Conservation (phyloP, 1,140 invertebrate species). For the Sarcophaga bullata region DNA sequence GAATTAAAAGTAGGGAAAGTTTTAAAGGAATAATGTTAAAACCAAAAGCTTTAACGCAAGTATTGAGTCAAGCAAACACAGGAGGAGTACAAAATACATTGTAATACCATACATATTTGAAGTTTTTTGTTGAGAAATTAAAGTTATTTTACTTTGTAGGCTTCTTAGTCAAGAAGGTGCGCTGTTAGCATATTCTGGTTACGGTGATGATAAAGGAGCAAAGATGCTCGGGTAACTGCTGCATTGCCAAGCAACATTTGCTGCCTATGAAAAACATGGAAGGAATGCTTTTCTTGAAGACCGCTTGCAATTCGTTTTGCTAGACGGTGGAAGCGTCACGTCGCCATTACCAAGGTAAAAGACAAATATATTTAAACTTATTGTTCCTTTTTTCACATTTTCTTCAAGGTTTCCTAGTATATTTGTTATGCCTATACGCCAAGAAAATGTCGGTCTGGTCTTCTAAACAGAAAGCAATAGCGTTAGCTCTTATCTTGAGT, state of each 20-base stretch:
- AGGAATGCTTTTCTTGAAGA: conserved; percentile 90
- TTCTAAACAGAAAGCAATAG: conserved; percentile 90
- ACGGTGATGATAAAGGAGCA: conserved; percentile 82
- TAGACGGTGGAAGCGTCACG: conserved; percentile 85
- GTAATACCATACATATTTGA: conserved; percentile 67
- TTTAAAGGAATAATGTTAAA: conserved; percentile 77
- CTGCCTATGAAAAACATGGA: conserved; percentile 93
- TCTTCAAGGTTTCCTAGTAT: conserved; percentile 86
- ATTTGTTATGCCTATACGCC: conserved; percentile 89
- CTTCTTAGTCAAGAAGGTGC: conserved; percentile 92
- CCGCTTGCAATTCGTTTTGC: conserved; percentile 85
- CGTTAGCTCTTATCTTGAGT: conserved; percentile 87
- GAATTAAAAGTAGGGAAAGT: too few relatives aligned
- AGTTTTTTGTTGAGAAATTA: background rate
- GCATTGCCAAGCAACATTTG: conserved; percentile 96
- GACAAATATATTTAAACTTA: background rate
- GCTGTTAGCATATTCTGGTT: conserved; percentile 91
- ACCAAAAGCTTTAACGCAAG: conserved; percentile 91
- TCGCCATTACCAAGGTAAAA: conserved; percentile 73
- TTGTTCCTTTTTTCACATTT: conserved; percentile 62
- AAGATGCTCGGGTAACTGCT: conserved; percentile 91
- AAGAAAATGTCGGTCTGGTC: conserved; percentile 88
- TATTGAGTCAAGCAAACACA: conserved; percentile 93
- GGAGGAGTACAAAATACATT: conserved; percentile 91
- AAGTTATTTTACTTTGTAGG: conserved; percentile 67